A percentile compares a stretch with the other conserved stretches of the same genome.
phyloP scores from a whole-genome alignment of 2,888 invertebrate genomes.

The Ligdia adustata region DNA sequence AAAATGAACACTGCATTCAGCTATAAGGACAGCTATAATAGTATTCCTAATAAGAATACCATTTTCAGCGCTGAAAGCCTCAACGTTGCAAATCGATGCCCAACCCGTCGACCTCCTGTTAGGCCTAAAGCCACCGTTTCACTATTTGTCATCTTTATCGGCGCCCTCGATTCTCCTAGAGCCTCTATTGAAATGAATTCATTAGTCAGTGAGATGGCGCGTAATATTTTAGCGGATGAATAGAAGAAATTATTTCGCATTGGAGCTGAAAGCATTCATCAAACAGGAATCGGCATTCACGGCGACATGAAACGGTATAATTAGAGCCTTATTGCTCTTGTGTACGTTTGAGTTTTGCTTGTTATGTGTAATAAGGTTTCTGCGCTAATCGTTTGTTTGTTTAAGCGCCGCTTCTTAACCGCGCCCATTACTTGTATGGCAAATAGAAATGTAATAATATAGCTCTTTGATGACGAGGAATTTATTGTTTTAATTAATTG shows the following conservation, averaged over 20 bases:
- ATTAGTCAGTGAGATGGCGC: conserved; percentile 60
- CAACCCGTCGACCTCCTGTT: conserved; percentile 18
- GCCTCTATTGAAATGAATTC: conserved; percentile 66
- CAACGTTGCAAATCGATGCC: too few species aligned
- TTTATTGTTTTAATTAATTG: too few species aligned
- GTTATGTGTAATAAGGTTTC: conserved; percentile 28
- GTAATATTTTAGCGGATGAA: conserved; percentile 72
- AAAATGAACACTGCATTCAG: too few species aligned
- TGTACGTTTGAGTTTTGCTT: conserved; percentile 13
- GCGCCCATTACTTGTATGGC: too few species aligned
- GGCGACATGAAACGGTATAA: conserved; percentile 21
- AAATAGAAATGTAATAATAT: too few species aligned
- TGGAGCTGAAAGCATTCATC: conserved; percentile 55
- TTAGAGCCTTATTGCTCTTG: conserved; percentile 21
- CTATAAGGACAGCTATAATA: too few species aligned
- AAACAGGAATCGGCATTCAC: conserved; percentile 43
- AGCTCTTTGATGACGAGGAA: too few species aligned
- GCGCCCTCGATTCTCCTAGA: conserved; percentile 42
- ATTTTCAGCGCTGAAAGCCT: too few species aligned
- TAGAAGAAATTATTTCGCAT: conserved; percentile 69
- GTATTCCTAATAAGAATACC: too few species aligned
- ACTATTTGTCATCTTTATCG: conserved; percentile 51
- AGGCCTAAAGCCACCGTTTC: conserved; percentile 22
- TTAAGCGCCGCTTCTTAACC: conserved; percentile 6
- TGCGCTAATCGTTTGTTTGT: conserved; percentile 18